These are phyloP conservation scores for Leptinotarsa undecemlineata DNA, from an alignment of 1,140 invertebrate genomes.

Conservation along the genomic window DNA sequence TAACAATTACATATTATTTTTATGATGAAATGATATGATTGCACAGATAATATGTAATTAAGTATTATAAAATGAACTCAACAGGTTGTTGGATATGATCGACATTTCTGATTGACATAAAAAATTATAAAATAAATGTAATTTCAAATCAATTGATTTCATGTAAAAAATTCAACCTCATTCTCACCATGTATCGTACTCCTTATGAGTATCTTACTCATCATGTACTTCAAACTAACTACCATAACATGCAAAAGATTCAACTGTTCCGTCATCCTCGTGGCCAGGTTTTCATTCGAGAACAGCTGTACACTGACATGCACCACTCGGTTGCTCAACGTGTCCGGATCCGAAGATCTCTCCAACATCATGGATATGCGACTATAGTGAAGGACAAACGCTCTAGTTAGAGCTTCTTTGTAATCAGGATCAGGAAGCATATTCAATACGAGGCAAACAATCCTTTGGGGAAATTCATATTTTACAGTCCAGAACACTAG, in stretches of 20 bases:
- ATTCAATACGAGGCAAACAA: slow-evolving; percentile 93
- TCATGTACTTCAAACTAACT: slow-evolving; percentile 90
- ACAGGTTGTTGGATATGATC: too few species aligned
- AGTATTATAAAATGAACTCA: too few species aligned
- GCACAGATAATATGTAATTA: too few species aligned
- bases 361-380: slow-evolving; percentile 91
- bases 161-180: too few species aligned
- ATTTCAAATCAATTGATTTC: not conserved
- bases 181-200: slow-evolving; percentile 80
- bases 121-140: not conserved
- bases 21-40: not conserved
- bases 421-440: slow-evolving; percentile 94
- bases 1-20: too few species aligned
- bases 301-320: slow-evolving; percentile 96
- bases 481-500: slow-evolving; percentile 97
- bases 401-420: slow-evolving; percentile 67
- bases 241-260: slow-evolving; percentile 93
- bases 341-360: slow-evolving; percentile 82
- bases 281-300: slow-evolving; percentile 88
- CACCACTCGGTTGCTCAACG: slow-evolving; percentile 91
- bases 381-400: slow-evolving; percentile 95
- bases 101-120: too few species aligned
- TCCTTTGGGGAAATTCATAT: slow-evolving; percentile 95
- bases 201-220: slow-evolving; percentile 85
- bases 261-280: slow-evolving; percentile 87